Percentiles rank a stretch among this genome's conserved stretches.
Conservation (phyloP, 1,140 invertebrate genomes). For the Dendroctonus ponderosae region DNA sequence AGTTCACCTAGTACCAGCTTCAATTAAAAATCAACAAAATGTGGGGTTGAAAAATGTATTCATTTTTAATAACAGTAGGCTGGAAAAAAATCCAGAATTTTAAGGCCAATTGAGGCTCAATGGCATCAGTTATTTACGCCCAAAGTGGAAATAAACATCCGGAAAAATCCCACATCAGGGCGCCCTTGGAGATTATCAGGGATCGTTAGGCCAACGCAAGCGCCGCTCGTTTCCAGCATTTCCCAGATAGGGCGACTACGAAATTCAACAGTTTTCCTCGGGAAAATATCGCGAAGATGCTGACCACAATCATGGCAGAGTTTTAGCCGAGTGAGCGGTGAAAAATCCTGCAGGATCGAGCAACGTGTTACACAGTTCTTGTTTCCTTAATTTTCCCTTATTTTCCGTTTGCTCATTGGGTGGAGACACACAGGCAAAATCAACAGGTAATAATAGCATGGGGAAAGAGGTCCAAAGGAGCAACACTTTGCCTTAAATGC, state of each 20-base stretch:
- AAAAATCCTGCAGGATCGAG: no score
- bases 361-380: not conserved
- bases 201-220: constrained; percentile 25
- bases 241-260: not conserved
- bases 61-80: not conserved
- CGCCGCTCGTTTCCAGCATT: not conserved
- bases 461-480: not conserved
- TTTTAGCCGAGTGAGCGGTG: not conserved
- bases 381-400: constrained; percentile 16
- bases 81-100: not conserved
- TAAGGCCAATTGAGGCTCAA: no score
- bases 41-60: no score
- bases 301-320: not conserved
- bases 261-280: constrained; percentile 30
- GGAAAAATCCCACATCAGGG: not conserved
- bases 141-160: not conserved
- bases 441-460: constrained; percentile 24
- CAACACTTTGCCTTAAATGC: not conserved
- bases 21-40: no score
- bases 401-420: constrained; percentile 13
- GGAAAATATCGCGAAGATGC: constrained; percentile 10
- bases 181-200: not conserved
- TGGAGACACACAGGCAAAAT: constrained; percentile 14
- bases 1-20: no score
- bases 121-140: no score